These are phyloP conservation scores for Tragelaphus strepsiceros DNA, from an alignment of 2,113 vertebrate genomes.

Conservation along the genomic window DNA sequence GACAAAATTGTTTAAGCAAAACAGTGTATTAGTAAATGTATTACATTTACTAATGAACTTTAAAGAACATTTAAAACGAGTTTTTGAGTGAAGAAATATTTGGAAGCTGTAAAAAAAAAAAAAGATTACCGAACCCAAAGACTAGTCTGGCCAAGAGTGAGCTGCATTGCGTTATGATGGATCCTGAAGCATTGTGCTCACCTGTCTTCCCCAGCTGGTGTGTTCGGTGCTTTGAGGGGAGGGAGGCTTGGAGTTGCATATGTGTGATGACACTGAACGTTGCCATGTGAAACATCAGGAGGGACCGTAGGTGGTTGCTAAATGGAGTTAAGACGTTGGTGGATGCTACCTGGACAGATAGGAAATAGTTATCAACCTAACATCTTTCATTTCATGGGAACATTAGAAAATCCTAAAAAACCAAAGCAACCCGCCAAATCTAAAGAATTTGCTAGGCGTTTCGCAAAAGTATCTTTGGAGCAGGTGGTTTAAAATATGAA, in stretches of 20 bases:
- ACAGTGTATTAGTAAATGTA: neutral
- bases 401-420: neutral
- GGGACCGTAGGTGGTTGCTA: conserved; percentile 71
- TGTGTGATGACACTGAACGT: conserved; percentile 61
- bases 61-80: conserved; percentile 24
- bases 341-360: conserved; percentile 71
- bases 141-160: neutral
- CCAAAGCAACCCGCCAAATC: neutral
- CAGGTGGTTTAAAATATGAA: conserved; percentile 44
- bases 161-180: neutral
- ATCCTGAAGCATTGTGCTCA: conserved; percentile 57
- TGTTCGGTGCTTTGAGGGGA: conserved; percentile 49
- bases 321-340: conserved; percentile 65
- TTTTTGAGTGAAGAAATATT: conserved; percentile 54
- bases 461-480: conserved; percentile 47
- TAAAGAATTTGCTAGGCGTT: conserved; percentile 8
- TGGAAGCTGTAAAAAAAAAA: conserved; percentile 61
- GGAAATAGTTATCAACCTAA: conserved; percentile 65
- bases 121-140: neutral
- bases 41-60: conserved; percentile 47
- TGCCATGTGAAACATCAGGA: conserved; percentile 55
- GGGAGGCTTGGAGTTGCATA: neutral
- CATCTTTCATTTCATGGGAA: conserved; percentile 39
- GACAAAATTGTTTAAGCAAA: conserved; percentile 34
- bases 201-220: conserved; percentile 60